Percentiles rank a stretch among this genome's conserved stretches.
Evolutionary conservation across 1,140 invertebrate species (phyloP).

Genomic region (Dinoponera quadriceps): DNA sequence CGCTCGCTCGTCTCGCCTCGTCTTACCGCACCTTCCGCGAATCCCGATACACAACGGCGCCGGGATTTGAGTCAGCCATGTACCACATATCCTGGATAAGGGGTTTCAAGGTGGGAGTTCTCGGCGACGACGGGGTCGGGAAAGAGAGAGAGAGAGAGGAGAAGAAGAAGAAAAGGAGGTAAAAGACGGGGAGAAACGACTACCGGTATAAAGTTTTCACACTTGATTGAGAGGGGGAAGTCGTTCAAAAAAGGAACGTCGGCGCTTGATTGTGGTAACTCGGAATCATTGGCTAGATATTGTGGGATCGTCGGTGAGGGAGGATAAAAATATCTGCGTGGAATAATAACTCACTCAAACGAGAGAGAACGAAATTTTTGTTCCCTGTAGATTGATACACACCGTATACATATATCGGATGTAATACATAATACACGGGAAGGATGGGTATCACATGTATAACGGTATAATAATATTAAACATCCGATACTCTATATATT

Average conservation of each 20-base stretch:
- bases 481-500: conserved; percentile 11
- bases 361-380: conserved; percentile 1
- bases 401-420: neutral
- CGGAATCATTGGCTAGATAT: neutral
- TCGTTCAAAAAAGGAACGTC: conserved; percentile 11
- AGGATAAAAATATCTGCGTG: neutral
- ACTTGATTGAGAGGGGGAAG: conserved; percentile 32
- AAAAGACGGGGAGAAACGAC: conserved; percentile 20
- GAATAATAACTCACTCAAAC: neutral
- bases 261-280: neutral
- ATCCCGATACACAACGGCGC: conserved; percentile 75
- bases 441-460: neutral
- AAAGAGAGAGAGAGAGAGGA: conserved; percentile 22
- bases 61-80: conserved; percentile 75
- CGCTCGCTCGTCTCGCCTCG: conserved; percentile 55
- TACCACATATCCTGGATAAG: conserved; percentile 67
- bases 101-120: conserved; percentile 58
- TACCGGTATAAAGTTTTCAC: conserved; percentile 39
- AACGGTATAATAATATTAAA: conserved; percentile 12
- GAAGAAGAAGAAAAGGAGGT: conserved; percentile 21
- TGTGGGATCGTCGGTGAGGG: neutral
- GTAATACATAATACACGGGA: too few relatives aligned
- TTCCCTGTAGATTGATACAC: neutral
- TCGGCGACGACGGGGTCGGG: conserved; percentile 16
- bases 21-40: conserved; percentile 57